phyloP scores from a whole-genome alignment of 1,140 invertebrate species.

The Aphidius gifuensis region DNA sequence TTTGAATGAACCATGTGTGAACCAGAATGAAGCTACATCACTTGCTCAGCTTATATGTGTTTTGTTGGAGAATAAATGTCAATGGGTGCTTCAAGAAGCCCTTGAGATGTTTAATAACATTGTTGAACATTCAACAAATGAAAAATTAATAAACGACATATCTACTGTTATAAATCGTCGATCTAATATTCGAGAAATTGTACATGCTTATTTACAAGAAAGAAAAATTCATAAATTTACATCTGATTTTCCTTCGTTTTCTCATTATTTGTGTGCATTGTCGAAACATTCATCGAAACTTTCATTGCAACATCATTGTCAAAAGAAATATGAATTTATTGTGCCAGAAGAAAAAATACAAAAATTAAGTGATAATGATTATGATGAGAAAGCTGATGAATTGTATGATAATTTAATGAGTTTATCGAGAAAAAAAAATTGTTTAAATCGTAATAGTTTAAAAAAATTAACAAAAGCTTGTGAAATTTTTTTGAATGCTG shows the following conservation, averaged over 20 bases:
- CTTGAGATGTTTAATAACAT: conserved; percentile 16
- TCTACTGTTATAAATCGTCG: not conserved
- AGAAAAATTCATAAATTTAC: not conserved
- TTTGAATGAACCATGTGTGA: not conserved
- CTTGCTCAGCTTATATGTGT: conserved; percentile 1
- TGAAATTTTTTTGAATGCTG: not conserved
- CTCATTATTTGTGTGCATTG: not conserved
- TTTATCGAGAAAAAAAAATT: not conserved
- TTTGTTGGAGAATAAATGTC: conserved; percentile 6
- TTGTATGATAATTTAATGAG: conserved; percentile 2
- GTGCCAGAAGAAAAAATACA: conserved; percentile 8
- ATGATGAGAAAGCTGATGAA: conserved; percentile 3
- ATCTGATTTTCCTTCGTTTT: not conserved
- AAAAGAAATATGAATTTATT: not conserved
- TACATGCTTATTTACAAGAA: conserved; percentile 12
- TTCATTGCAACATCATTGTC: conserved; percentile 10
- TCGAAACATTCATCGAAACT: not conserved
- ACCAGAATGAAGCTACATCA: not conserved
- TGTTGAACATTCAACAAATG: conserved; percentile 3
- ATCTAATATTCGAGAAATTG: conserved; percentile 7
- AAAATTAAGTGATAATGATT: conserved; percentile 2
- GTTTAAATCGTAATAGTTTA: not conserved
- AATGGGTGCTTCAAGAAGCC: conserved; percentile 15
- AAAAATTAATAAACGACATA: conserved; percentile 5
- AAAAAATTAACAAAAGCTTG: conserved; percentile 16